Evolutionary conservation across 2,113 vertebrate species (phyloP).

Genomic region (Sinocyclocheilus maitianheensis): DNA sequence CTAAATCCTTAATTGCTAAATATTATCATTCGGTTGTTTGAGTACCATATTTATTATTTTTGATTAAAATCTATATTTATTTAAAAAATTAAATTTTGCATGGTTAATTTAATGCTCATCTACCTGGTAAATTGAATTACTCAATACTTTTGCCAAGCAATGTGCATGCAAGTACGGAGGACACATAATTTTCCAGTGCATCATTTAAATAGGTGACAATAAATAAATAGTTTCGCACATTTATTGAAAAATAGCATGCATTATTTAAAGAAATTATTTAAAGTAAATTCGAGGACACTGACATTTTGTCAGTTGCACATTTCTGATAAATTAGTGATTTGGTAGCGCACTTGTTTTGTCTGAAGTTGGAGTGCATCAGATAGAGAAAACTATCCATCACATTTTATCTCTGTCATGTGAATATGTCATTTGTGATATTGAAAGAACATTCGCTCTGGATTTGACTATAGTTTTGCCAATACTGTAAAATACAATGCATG

Average conservation of each 20-base stretch:
- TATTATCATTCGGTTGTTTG: no score
- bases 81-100: background rate
- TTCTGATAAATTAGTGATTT: no score
- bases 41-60: no score
- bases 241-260: background rate
- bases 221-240: background rate
- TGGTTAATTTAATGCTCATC: background rate
- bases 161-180: background rate
- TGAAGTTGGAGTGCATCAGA: background rate
- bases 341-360: no score
- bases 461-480: constrained; percentile 66
- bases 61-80: background rate
- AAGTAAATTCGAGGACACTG: background rate
- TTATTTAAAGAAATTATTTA: background rate
- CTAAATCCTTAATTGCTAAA: no score
- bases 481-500: constrained; percentile 66
- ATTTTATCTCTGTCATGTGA: constrained; percentile 4
- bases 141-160: background rate
- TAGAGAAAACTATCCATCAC: background rate
- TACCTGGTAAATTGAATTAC: background rate
- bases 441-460: constrained; percentile 66
- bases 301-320: background rate
- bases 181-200: background rate
- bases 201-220: background rate
- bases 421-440: constrained; percentile 40